Conservation (phyloP, 30 jellyfish, hydroid and myxozoan genomes). For the Chrysaora quinquecirrha region DNA sequence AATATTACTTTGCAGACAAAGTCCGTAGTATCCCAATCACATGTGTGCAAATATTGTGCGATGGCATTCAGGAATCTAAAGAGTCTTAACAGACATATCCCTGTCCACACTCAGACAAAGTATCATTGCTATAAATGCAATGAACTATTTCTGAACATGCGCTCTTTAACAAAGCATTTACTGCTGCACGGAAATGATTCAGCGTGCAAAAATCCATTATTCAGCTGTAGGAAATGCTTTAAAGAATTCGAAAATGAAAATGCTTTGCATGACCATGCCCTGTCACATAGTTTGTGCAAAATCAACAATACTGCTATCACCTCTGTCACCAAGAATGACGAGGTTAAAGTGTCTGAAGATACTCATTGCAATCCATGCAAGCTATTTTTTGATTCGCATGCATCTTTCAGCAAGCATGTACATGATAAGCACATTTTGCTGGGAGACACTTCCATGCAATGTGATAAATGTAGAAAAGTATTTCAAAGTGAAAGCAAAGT, state of each 20-base stretch:
- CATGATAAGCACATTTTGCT: slow-evolving; percentile 43
- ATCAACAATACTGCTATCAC: not conserved
- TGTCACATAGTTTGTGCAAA: not conserved
- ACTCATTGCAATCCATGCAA: slow-evolving; percentile 38
- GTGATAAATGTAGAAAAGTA: slow-evolving; percentile 41
- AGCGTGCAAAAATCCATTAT: slow-evolving; percentile 3
- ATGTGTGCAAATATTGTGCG: slow-evolving; percentile 66
- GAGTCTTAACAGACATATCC: slow-evolving; percentile 56
- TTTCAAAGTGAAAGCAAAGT: slow-evolving; percentile 27
- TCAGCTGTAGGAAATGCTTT: slow-evolving; percentile 61
- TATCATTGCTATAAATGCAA: slow-evolving; percentile 79
- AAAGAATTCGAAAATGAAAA: slow-evolving; percentile 48
- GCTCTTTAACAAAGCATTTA: slow-evolving; percentile 83
- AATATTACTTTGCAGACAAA: slow-evolving; percentile 7
- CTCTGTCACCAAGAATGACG: not conserved
- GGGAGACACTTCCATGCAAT: slow-evolving; percentile 66
- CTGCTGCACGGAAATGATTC: slow-evolving; percentile 63
- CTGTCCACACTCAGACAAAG: slow-evolving; percentile 50
- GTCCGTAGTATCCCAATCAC: slow-evolving; percentile 3
- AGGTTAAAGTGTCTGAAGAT: not conserved
- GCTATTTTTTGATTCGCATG: not conserved
- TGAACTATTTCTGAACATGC: slow-evolving; percentile 74
- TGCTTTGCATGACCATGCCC: not conserved
- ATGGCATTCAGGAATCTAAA: slow-evolving; percentile 47
- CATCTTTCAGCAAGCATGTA: slow-evolving; percentile 45